Evolutionary conservation across 2,888 invertebrate species (phyloP), one percentile per base, ranked within the genome.

Genomic region (Shargacucullia verbasci): DNA sequence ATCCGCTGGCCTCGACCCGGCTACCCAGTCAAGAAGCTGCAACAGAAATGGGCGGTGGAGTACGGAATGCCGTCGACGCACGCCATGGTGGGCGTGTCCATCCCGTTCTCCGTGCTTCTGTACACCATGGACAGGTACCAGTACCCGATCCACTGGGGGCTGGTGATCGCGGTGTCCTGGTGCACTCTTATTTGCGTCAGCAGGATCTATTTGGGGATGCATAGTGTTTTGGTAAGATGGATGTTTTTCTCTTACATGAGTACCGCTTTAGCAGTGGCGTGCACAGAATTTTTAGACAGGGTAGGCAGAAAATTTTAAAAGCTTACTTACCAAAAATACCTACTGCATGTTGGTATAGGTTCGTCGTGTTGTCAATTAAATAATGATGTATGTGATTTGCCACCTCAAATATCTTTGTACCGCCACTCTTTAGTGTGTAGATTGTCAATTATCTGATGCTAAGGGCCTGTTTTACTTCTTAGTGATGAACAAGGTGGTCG

Each of bases 51-150:
- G 97, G 96, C 97, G 1, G 90, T 97, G 73, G 99, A 99, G 84
- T 98, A 98, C 92, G 98, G 98, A 11, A 98, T 99, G 98, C 98
- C 99, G 1, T 98, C 98, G 11, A 98, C 98, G 0, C 98, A 98
- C 89, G 98, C 98, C 7, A 98, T 98, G 97, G 97, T 98, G 35
- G 98, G 97, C 0, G 95, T 98, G 12, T 97, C 97, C 0, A 97
- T 98, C 77, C 98, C 98, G 35, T 97, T 98, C 87, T 97, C 98
- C 0, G 95, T 98, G 48, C 89, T 98, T 52, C 90, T 97, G 55
- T 97, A 97, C 80, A 98, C 98, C 2, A 95, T 96, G 88, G 95
- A 96, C 44, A 53, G 98, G 88, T 98, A 98, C 86, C 95, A 97
- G 90, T 97, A 96, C 85, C 95, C 96, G 14, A 83, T 94, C 40